Evolutionary conservation across 1,140 invertebrate species (phyloP).

Genomic region (Penaeus chinensis): DNA sequence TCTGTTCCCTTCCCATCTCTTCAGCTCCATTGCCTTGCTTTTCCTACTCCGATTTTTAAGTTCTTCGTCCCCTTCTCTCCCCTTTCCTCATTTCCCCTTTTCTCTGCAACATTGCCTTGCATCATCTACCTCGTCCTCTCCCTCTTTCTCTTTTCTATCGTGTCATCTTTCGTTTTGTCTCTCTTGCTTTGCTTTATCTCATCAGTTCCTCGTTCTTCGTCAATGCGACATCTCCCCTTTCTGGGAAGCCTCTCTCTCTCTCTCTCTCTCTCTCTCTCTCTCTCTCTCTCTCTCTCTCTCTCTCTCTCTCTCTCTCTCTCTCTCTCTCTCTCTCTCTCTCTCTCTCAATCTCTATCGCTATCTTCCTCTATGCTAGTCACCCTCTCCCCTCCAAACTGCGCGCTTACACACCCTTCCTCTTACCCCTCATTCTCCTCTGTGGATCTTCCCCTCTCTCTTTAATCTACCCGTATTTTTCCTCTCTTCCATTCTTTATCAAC

Average conservation of each 20-base stretch:
- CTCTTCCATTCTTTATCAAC: too few relatives aligned
- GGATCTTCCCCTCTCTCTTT: background rate
- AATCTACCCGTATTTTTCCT: background rate
- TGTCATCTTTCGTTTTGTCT: conserved; percentile 19
- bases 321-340: background rate
- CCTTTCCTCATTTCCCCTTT: conserved; percentile 1
- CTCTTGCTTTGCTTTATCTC: conserved; percentile 8
- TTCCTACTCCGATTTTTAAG: background rate
- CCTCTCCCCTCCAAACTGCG: background rate
- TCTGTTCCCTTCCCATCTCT: background rate
- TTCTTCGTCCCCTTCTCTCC: conserved; percentile 29
- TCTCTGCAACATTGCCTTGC: conserved; percentile 39
- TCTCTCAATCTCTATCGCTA: background rate
- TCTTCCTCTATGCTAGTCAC: too few relatives aligned
- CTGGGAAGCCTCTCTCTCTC: background rate
- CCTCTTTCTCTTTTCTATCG: background rate
- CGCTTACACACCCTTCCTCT: background rate
- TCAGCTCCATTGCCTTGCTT: conserved; percentile 16
- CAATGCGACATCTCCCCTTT: conserved; percentile 2
- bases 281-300: background rate
- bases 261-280: background rate
- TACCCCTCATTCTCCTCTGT: background rate
- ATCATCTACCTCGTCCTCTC: background rate
- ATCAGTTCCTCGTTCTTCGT: too few relatives aligned
- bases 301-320: background rate